phyloP scores from a whole-genome alignment of 2,797 vertebrate species.

The Gymnoscopelus braueri region DNA sequence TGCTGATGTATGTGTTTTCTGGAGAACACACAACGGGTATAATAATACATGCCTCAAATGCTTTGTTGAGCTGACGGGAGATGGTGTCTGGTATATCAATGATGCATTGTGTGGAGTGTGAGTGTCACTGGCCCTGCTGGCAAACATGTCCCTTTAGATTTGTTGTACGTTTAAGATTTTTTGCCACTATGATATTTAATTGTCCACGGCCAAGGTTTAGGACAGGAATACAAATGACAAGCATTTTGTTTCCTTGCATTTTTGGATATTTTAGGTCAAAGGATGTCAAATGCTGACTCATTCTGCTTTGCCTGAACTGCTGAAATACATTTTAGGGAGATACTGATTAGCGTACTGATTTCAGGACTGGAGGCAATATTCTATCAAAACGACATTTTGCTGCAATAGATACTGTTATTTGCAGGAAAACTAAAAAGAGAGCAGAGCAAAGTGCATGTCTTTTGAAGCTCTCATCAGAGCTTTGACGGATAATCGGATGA shows the following conservation, averaged over 20 bases:
- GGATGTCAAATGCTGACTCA: constrained; percentile 28
- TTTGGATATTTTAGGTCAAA: constrained; percentile 32
- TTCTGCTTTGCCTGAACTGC: constrained; percentile 10
- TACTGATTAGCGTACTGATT: constrained; percentile 34
- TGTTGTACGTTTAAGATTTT: constrained; percentile 18
- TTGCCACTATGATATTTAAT: constrained; percentile 3
- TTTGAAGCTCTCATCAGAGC: neutral
- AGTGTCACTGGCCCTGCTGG: constrained; percentile 27
- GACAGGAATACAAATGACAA: constrained; percentile 21
- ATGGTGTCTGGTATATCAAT: constrained; percentile 21
- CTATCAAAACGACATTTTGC: constrained; percentile 29
- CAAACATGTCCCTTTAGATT: constrained; percentile 27
- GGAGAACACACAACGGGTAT: constrained; percentile 1
- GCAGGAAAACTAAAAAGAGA: constrained; percentile 40
- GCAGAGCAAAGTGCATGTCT: constrained; percentile 25
- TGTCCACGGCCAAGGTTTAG: neutral
- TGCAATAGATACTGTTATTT: constrained; percentile 20
- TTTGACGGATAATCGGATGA: neutral
- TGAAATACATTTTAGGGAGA: constrained; percentile 14
- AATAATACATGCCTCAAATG: neutral
- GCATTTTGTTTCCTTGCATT: neutral
- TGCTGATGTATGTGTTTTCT: constrained; percentile 21
- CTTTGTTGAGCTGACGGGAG: constrained; percentile 24
- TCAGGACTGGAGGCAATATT: constrained; percentile 34
- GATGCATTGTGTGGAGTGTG: constrained; percentile 8